Evolutionary conservation across 2,888 invertebrate genomes (phyloP), one percentile per base, ranked within the genome.

Genomic region (Entomobrya multifasciata): DNA sequence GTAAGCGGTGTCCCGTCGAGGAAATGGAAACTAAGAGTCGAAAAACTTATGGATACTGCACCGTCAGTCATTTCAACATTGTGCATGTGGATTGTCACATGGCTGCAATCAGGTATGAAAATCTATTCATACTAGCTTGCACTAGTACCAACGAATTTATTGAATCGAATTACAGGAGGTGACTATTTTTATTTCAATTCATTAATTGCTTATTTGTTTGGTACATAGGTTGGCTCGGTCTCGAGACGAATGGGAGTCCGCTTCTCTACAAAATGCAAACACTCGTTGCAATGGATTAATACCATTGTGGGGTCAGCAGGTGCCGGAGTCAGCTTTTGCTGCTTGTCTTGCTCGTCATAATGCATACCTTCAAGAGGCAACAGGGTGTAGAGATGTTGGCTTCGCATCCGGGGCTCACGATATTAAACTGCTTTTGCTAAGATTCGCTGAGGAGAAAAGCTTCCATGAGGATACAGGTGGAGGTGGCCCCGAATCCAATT

Each of bases 1-100:
- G 98, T 72, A 98, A 98, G 93, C 95, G 98, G 20, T 97, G 97
- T 91, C 96, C 97, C 91, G 95, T 98, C 55, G 99, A 99, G 90
- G 98, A 98, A 92, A 96, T 95, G 92, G 99, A 99, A 93, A 94
- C 95, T 89, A 97, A 98, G 92, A 95, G 96, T 52, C 94, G 98
- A 89, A 98, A 98, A 93, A 90, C 90, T 3, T 90, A 92, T 91
- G 94, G 94, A 80, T 98, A 98, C 93, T 96, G 96, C 74, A 99
- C 99, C 0, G 99, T 99, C 47, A 98, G 98, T 15, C 99, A 99
- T 93, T 99, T 99, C 94, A 99, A 99, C 93, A 96, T 99, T 49
- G 98, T 99, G 30, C 99, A 99, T 93, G 96, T 99, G 3, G 99
- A 99, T 93, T 99, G 99, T 92, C 99, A 99, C 93, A 97, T 98